Percentiles rank a stretch among this genome's conserved stretches.
Conservation (phyloP, 2,113 vertebrate genomes). For the Gadus macrocephalus region DNA sequence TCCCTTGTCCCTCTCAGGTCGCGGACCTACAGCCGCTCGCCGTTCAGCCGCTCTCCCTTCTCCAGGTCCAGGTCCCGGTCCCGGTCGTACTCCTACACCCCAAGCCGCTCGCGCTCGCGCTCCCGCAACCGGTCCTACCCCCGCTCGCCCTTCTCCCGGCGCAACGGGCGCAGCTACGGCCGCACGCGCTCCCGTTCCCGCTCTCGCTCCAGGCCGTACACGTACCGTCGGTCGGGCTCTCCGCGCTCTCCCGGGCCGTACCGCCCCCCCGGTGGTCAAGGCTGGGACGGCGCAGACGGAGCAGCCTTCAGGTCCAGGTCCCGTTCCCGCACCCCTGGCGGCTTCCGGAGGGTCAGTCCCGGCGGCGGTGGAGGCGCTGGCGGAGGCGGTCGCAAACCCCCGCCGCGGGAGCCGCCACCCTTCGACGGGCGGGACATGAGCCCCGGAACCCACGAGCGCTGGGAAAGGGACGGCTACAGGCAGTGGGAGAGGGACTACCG, state of each 20-base stretch:
- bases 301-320: constrained; percentile 75
- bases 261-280: constrained; percentile 59
- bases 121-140: constrained; percentile 91
- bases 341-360: constrained; percentile 81
- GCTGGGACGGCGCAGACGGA: constrained; percentile 50
- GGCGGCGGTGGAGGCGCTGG: constrained; percentile 21
- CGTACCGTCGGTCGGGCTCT: constrained; percentile 87
- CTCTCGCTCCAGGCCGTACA: constrained; percentile 79
- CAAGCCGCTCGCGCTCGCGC: constrained; percentile 67
- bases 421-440: constrained; percentile 85
- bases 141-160: constrained; percentile 82
- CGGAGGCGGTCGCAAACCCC: constrained; percentile 67
- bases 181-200: constrained; percentile 58
- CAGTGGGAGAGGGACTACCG: constrained; percentile 94
- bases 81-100: constrained; percentile 81
- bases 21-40: constrained; percentile 92
- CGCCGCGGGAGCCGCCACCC: constrained; percentile 78
- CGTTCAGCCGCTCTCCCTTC: constrained; percentile 86
- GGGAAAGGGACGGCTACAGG: constrained; percentile 87
- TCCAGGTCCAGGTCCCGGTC: constrained; percentile 91
- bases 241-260: constrained; percentile 78
- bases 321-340: constrained; percentile 76
- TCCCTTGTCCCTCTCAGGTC: constrained; percentile 73
- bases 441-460: constrained; percentile 74
- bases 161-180: constrained; percentile 71